phyloP scores from a whole-genome alignment of 2,888 invertebrate species.

The Eueremaeus valkanovi region DNA sequence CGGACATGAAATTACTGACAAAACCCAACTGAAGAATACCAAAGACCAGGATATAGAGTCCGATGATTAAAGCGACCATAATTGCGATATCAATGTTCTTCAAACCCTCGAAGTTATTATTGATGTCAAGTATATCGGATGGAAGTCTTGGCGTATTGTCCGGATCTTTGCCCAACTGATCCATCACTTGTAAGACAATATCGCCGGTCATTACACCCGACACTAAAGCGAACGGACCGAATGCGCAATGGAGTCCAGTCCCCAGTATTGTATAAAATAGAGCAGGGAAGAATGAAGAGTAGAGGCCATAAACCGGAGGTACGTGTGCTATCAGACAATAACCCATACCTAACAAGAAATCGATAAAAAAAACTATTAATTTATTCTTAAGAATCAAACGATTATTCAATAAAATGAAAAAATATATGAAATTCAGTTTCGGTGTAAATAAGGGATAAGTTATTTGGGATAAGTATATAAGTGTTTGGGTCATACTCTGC shows the following conservation, averaged over 20 bases:
- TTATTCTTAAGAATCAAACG: no score
- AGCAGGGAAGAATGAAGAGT: slow-evolving; percentile 42
- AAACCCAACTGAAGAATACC: slow-evolving; percentile 49
- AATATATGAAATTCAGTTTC: no score
- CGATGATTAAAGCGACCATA: slow-evolving; percentile 42
- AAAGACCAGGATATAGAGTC: slow-evolving; percentile 48
- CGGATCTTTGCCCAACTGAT: background rate
- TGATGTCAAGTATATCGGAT: background rate
- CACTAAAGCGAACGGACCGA: slow-evolving; percentile 39
- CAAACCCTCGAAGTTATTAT: background rate
- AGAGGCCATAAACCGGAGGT: slow-evolving; percentile 42
- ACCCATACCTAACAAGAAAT: slow-evolving; percentile 42
- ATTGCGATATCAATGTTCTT: slow-evolving; percentile 41
- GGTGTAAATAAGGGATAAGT: no score
- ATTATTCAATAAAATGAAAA: no score
- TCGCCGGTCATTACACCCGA: slow-evolving; percentile 39
- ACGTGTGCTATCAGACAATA: slow-evolving; percentile 42
- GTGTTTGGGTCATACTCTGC: no score
- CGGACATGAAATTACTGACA: slow-evolving; percentile 49
- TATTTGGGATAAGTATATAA: no score
- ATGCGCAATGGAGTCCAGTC: slow-evolving; percentile 40
- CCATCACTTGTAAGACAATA: slow-evolving; percentile 29
- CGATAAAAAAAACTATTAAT: no score
- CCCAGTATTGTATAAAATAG: slow-evolving; percentile 42
- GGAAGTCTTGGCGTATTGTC: background rate